Conservation (phyloP, 2,888 invertebrate species). For the Platycnemis pennipes region DNA sequence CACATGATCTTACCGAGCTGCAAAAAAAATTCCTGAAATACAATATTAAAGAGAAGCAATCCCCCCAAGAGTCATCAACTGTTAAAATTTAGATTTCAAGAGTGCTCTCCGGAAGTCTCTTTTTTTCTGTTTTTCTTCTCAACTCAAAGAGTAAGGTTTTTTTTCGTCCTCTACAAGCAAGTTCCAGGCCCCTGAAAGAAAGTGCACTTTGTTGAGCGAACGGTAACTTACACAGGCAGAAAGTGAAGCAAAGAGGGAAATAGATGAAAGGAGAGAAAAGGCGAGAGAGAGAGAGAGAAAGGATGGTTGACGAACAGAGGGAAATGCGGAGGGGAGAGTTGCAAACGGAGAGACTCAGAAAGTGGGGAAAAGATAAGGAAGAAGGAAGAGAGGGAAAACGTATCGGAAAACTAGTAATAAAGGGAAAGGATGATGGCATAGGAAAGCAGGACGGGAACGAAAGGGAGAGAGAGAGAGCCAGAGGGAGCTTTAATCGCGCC, state of each 20-base stretch:
- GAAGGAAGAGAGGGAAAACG: background rate
- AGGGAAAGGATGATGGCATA: background rate
- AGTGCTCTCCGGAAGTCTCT: background rate
- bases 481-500: background rate
- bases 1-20: background rate
- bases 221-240: background rate
- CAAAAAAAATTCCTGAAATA: background rate
- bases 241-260: background rate
- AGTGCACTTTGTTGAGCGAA: conserved; percentile 8
- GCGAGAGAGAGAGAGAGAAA: background rate
- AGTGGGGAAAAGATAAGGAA: background rate
- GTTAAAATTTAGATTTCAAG: conserved; percentile 22
- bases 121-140: background rate
- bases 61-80: background rate
- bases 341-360: background rate
- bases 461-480: background rate
- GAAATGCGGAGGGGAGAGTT: background rate
- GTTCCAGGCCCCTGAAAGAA: background rate
- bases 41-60: background rate
- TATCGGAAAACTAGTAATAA: background rate
- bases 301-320: background rate
- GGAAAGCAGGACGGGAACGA: background rate
- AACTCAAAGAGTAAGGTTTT: background rate
- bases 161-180: background rate
- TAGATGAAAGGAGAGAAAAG: background rate